A percentile compares a stretch with the other conserved stretches of the same genome.
These are phyloP conservation scores for Oceanodroma leucorhoa DNA, from an alignment of 2,797 vertebrate genomes.

Conservation along the genomic window DNA sequence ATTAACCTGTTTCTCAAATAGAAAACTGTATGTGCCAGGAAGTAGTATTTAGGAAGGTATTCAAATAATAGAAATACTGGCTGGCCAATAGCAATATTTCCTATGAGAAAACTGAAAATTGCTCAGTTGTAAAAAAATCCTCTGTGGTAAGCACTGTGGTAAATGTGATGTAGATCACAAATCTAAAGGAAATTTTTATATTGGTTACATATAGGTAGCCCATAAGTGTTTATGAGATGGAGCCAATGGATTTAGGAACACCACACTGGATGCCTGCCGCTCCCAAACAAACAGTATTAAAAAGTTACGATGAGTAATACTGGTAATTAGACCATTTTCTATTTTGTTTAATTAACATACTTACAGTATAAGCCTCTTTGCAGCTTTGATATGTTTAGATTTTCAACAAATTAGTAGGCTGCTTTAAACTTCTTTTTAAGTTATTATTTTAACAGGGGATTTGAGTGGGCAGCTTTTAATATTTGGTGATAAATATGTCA, in stretches of 20 bases:
- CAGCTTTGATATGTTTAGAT: constrained; percentile 30
- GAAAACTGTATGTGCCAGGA: neutral
- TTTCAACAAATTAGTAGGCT: constrained; percentile 18
- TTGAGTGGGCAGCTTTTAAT: constrained; percentile 30
- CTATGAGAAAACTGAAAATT: neutral
- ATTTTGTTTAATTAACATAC: constrained; percentile 41
- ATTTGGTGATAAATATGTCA: constrained; percentile 13
- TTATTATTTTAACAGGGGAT: constrained; percentile 40
- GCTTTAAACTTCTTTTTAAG: constrained; percentile 25
- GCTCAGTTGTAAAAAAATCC: neutral
- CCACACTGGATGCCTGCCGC: neutral
- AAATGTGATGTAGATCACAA: neutral
- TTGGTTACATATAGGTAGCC: neutral
- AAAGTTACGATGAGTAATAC: constrained; percentile 3
- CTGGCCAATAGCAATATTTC: neutral
- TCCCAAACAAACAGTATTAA: neutral
- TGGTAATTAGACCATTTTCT: constrained; percentile 24
- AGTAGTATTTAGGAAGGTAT: neutral
- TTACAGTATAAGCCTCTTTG: constrained; percentile 22
- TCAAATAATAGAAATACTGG: neutral
- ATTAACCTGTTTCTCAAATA: neutral
- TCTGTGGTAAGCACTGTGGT: neutral
- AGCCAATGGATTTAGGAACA: neutral
- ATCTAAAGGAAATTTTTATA: neutral
- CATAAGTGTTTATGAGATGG: neutral